Percentiles rank a stretch among this genome's conserved stretches.
These are phyloP conservation scores for Stomatorhinus ivindoensis DNA, from an alignment of 2,113 vertebrate genomes.

Conservation along the genomic window DNA sequence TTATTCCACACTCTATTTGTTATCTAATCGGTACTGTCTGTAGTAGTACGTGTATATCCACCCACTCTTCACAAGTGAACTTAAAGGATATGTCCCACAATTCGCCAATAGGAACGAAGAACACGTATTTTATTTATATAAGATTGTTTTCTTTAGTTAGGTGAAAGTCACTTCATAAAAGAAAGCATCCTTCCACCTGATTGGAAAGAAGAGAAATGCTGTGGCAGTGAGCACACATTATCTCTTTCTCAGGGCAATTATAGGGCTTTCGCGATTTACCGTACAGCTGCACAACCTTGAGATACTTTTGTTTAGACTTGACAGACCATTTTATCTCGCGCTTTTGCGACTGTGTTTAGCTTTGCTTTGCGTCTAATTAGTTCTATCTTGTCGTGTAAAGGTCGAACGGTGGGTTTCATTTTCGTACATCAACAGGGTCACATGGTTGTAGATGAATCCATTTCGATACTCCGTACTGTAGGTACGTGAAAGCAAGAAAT, in stretches of 20 bases:
- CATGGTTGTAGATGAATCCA: neutral
- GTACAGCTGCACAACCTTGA: neutral
- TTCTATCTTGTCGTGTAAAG: neutral
- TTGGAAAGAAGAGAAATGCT: neutral
- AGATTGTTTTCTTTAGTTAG: neutral
- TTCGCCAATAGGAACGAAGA: neutral
- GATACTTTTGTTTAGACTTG: neutral
- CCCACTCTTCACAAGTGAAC: neutral
- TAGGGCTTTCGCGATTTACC: neutral
- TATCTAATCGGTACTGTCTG: neutral
- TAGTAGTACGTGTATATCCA: neutral
- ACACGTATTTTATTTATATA: neutral
- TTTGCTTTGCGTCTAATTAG: neutral
- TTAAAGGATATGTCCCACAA: neutral
- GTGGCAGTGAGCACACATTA: neutral
- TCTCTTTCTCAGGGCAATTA: neutral
- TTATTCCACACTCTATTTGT: too few relatives aligned
- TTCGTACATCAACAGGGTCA: neutral
- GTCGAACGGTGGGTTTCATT: neutral
- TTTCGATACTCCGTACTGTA: neutral
- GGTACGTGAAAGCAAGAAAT: neutral
- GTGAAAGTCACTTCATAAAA: neutral
- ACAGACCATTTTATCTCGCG: neutral
- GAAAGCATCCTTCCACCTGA: neutral
- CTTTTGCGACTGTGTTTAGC: neutral